These are phyloP conservation scores for Mustelus asterias DNA, from an alignment of 2,113 vertebrate genomes.

Conservation along the genomic window DNA sequence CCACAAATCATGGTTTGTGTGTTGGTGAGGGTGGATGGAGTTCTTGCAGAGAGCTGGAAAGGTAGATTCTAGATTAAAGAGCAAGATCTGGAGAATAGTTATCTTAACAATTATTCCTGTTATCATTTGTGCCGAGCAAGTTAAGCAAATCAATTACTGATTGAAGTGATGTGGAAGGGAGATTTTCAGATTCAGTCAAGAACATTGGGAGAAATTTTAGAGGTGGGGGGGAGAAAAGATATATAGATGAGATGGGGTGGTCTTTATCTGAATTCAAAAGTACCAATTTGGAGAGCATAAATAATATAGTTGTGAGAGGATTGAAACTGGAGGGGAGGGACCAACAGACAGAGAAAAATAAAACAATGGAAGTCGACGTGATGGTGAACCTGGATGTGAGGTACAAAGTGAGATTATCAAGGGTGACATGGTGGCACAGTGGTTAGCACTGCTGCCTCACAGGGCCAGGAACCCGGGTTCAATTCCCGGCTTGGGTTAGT, in stretches of 20 bases:
- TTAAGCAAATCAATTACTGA: not conserved
- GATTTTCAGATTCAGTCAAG: not conserved
- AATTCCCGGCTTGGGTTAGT: no score
- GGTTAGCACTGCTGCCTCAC: no score
- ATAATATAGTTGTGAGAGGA: not conserved
- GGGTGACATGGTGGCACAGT: no score
- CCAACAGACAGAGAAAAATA: not conserved
- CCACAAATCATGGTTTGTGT: not conserved
- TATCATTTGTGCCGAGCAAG: not conserved
- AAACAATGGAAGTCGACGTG: not conserved
- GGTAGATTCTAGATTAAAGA: not conserved
- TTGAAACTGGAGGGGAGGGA: not conserved
- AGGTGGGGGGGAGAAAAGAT: not conserved
- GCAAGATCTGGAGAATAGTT: not conserved
- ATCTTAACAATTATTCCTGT: not conserved
- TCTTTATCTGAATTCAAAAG: not conserved
- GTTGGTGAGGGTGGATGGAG: not conserved
- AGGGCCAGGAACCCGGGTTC: no score
- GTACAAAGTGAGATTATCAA: not conserved
- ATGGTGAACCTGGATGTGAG: not conserved
- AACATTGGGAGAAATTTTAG: not conserved
- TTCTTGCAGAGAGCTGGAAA: not conserved
- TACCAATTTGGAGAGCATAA: not conserved
- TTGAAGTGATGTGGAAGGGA: not conserved
- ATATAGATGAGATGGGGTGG: not conserved